Evolutionary conservation across 2,113 vertebrate species (phyloP).

Genomic region (Salminus brasiliensis): DNA sequence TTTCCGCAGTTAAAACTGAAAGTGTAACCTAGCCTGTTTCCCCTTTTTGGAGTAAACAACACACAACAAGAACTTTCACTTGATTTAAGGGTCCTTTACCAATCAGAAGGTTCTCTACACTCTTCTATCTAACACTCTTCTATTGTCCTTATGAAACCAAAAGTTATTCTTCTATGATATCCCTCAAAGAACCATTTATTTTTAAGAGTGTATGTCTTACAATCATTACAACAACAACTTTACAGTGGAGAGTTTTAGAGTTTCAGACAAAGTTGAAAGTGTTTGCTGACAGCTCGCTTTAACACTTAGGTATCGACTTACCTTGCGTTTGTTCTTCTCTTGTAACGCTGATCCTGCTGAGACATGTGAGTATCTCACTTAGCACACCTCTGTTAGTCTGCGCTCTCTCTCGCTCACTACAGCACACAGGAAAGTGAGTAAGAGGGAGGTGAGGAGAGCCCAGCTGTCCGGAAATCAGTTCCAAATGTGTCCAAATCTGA

Average conservation of each 20-base stretch:
- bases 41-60: background rate
- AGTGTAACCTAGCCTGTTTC: background rate
- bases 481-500: background rate
- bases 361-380: constrained; percentile 65
- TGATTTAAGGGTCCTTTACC: too few relatives aligned
- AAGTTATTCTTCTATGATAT: too few relatives aligned
- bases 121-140: too few relatives aligned
- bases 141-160: too few relatives aligned
- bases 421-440: background rate
- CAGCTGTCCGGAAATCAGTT: constrained; percentile 5
- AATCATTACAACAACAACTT: background rate
- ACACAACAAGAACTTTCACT: too few relatives aligned
- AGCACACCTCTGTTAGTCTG: constrained; percentile 18
- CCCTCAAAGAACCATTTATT: too few relatives aligned
- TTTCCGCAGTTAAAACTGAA: background rate
- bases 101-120: too few relatives aligned
- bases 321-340: constrained; percentile 72
- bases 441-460: constrained; percentile 8
- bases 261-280: too few relatives aligned
- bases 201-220: too few relatives aligned
- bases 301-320: constrained; percentile 52
- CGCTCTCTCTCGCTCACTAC: background rate
- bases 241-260: background rate
- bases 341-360: constrained; percentile 74
- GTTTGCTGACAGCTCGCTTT: background rate